Evolutionary conservation across 2,113 vertebrate genomes (phyloP).

Genomic region (Coptodon bakossiorum): DNA sequence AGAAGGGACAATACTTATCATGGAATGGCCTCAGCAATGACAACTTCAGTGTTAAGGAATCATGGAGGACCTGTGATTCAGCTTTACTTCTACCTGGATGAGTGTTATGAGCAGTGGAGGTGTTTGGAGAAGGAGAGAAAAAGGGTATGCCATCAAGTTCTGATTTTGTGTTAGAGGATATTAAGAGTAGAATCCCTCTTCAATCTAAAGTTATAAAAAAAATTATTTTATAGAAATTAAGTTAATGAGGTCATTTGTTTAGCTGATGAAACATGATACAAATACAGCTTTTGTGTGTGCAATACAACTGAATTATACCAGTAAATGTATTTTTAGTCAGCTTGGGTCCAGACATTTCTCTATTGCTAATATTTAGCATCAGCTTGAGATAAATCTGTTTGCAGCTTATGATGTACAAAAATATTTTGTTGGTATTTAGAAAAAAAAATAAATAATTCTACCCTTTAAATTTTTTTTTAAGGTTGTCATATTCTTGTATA

Average conservation of each 20-base stretch:
- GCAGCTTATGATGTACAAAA: not conserved
- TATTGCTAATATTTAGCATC: not conserved
- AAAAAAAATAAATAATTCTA: not conserved
- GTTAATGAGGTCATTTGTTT: not conserved
- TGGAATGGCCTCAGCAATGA: constrained; percentile 25
- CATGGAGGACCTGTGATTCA: constrained; percentile 60
- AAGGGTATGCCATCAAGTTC: constrained; percentile 64
- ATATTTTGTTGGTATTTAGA: not conserved
- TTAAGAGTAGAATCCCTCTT: not conserved
- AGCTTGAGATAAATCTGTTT: not conserved
- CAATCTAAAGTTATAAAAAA: not conserved
- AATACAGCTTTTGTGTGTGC: not conserved
- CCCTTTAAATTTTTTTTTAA: not conserved
- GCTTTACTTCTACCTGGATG: constrained; percentile 71
- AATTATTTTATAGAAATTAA: not conserved
- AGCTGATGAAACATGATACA: not conserved
- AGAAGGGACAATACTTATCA: constrained; percentile 50
- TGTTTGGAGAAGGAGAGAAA: constrained; percentile 79
- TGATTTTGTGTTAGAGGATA: not conserved
- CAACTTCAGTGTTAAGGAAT: constrained; percentile 42
- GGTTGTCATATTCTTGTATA: not conserved
- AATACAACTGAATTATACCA: not conserved
- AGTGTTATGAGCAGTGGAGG: constrained; percentile 77
- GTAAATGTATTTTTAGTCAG: not conserved
- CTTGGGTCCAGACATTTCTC: not conserved